Conservation (phyloP, 2,797 vertebrate species). For the Ataeniobius toweri region DNA sequence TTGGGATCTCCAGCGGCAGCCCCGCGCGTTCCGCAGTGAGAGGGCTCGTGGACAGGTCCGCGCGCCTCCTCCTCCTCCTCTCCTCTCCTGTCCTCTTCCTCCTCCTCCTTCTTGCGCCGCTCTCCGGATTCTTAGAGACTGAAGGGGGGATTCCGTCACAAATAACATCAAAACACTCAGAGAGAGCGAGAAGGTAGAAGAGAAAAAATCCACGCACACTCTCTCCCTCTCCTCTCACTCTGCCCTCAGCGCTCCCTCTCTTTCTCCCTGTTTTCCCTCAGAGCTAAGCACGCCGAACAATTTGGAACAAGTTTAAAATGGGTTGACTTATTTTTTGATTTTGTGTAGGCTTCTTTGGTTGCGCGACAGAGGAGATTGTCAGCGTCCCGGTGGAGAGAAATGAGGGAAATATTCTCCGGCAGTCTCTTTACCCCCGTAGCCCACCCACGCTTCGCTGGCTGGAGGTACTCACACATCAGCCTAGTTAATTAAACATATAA, state of each 20-base stretch:
- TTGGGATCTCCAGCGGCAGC: conserved; percentile 72
- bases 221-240: conserved; percentile 13
- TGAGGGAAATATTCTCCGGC: conserved; percentile 50
- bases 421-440: conserved; percentile 64
- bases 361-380: conserved; percentile 45
- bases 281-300: conserved; percentile 49
- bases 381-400: conserved; percentile 45
- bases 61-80: conserved; percentile 74
- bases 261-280: conserved; percentile 5
- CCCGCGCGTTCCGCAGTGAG: conserved; percentile 80
- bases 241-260: conserved; percentile 18
- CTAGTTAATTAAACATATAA: conserved; percentile 75
- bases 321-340: conserved; percentile 47
- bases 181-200: not conserved
- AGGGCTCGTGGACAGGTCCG: conserved; percentile 80
- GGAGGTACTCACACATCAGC: conserved; percentile 76
- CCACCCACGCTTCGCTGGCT: conserved; percentile 70
- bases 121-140: conserved; percentile 74
- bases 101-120: conserved; percentile 66
- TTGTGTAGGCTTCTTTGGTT: conserved; percentile 5
- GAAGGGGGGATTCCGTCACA: conserved; percentile 79
- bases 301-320: conserved; percentile 59
- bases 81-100: conserved; percentile 60
- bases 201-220: conserved; percentile 13
- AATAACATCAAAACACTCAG: conserved; percentile 63